These are phyloP conservation scores for Drosophila neotestacea DNA, from an alignment of 2,888 invertebrate genomes.

Conservation along the genomic window DNA sequence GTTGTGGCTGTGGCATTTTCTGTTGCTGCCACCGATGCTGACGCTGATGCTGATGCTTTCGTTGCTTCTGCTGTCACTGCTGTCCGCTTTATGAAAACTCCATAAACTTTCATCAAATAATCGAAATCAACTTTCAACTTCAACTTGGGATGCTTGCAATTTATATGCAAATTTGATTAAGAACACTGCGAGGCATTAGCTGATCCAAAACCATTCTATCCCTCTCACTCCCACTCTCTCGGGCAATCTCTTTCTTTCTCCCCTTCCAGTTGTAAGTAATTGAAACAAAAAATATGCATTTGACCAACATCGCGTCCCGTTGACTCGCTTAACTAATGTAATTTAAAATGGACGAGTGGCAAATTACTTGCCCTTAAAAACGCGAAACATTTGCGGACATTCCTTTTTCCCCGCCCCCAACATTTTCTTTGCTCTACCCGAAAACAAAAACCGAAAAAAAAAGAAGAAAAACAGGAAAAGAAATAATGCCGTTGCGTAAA, in stretches of 20 bases:
- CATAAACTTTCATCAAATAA: slow-evolving; percentile 77
- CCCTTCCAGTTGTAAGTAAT: slow-evolving; percentile 58
- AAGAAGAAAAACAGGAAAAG: slow-evolving; percentile 24
- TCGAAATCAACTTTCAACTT: slow-evolving; percentile 73
- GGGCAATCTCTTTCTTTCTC: not conserved
- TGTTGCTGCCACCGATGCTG: slow-evolving; percentile 8
- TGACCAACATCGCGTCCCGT: slow-evolving; percentile 56
- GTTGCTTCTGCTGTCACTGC: slow-evolving; percentile 4
- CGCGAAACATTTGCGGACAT: slow-evolving; percentile 42
- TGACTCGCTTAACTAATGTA: slow-evolving; percentile 71
- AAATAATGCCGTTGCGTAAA: slow-evolving; percentile 62
- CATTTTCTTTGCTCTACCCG: slow-evolving; percentile 1
- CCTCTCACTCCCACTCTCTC: no score
- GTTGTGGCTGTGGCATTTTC: slow-evolving; percentile 13
- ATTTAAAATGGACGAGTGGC: slow-evolving; percentile 80
- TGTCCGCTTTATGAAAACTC: slow-evolving; percentile 49
- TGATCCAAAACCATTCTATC: slow-evolving; percentile 14
- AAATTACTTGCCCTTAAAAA: slow-evolving; percentile 74
- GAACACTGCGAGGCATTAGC: slow-evolving; percentile 59
- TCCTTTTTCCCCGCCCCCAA: not conserved
- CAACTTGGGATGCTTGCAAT: slow-evolving; percentile 66
- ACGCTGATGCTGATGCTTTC: not conserved
- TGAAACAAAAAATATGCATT: slow-evolving; percentile 75
- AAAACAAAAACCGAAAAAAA: not conserved
- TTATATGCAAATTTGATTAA: slow-evolving; percentile 80